Evolutionary conservation across 2,113 vertebrate genomes (phyloP).

Genomic region (Cepphus grylle): DNA sequence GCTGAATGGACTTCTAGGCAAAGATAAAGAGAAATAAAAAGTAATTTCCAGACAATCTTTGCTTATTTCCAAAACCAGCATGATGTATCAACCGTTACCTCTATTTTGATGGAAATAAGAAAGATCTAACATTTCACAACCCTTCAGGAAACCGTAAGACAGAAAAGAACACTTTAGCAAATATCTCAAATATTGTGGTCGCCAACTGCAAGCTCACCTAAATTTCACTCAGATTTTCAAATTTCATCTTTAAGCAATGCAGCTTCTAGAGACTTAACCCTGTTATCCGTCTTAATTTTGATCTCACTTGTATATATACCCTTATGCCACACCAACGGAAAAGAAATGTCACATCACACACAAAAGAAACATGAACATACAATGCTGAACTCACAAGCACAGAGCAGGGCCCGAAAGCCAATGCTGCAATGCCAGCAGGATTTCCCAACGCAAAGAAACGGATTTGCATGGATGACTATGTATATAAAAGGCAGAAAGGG

Average conservation of each 20-base stretch:
- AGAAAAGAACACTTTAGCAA: neutral
- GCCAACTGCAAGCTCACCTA: neutral
- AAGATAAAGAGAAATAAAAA: neutral
- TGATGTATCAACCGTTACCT: rapidly evolving
- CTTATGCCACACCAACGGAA: neutral
- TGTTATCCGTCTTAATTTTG: neutral
- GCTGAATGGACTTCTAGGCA: neutral
- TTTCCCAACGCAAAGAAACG: neutral
- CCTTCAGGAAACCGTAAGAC: neutral
- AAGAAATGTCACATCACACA: neutral
- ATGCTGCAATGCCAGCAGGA: neutral
- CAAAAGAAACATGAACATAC: neutral
- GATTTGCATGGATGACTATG: rapidly evolving
- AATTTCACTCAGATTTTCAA: neutral
- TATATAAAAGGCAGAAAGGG: neutral
- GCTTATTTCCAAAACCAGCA: neutral
- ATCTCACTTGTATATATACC: neutral
- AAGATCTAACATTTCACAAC: neutral
- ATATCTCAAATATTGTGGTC: neutral
- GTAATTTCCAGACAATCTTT: neutral
- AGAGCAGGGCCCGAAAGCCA: neutral
- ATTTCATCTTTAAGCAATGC: neutral
- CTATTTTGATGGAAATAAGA: neutral
- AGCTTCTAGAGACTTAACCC: neutral
- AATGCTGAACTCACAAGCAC: neutral